Base-by-base conservation (phyloP, 2,888 invertebrate genomes). In the Hartigia nigra region DNA sequence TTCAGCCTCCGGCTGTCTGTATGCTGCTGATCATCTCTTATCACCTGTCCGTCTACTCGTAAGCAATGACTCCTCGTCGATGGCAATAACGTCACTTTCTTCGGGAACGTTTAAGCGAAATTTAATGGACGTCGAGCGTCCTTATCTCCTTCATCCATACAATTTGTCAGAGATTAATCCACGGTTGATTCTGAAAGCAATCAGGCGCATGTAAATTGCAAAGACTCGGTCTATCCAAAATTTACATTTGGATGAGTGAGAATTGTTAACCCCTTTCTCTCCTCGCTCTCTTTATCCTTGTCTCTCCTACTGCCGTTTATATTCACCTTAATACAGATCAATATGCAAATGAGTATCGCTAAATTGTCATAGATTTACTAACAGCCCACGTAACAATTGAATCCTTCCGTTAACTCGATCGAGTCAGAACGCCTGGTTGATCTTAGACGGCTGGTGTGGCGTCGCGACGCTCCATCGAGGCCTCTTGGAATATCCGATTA, bases 11-110 rank as follows among this genome's bases (percentile, higher is more conserved):
- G 76, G 82, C 81, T 76, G 78, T 85, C 76, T 83, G 83, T 75
- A 81, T 87, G 79, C 77, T 86, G 79, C 81, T 88, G 72, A 76
- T 86, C 82, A 74, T 81, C 75, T 84, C 83, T 79, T 84, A 84
- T 82, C 84, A 83, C 78, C 80, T 86, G 77, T 81, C 85, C 75
- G 82, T 84, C 79, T 84, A 83, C 72, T 83, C 86, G 85, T 88
- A 88, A 88, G 82, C 74, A 74, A 75, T 77, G 69, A 3, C 12
- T 31, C 12, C 31, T 31, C 31, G 31, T 31, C 72, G 72, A n/a
- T 32, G n/a, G 12, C 31, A 14, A 72, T 9, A 12, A 31, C 32
- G 72, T 31, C 72, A 31, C 3, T 55, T 55, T 23, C 39, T 55
- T 55, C 5, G 23, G 39, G 23, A 55, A 23, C 39, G 39, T 23